A percentile compares a stretch with the other conserved stretches of the same genome.
Evolutionary conservation across 2,888 invertebrate genomes (phyloP).

Genomic region (Sesia bembeciformis): DNA sequence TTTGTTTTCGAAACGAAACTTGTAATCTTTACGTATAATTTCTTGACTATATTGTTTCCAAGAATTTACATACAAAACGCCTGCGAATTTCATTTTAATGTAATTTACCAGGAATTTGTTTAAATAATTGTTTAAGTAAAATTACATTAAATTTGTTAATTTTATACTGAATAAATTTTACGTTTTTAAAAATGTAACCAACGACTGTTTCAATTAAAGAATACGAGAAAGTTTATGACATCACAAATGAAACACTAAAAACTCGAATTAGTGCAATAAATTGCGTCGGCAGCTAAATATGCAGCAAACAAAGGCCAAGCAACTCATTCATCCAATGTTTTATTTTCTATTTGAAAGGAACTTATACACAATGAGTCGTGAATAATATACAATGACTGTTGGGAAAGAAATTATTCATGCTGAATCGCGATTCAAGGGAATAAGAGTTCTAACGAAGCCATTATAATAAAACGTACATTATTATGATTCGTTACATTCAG

Average conservation of each 20-base stretch:
- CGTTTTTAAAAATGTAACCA: not conserved
- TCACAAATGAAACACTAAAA: not conserved
- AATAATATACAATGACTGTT: conserved; percentile 53
- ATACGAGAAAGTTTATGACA: not conserved
- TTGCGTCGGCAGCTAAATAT: conserved; percentile 39
- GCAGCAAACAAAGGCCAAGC: conserved; percentile 45
- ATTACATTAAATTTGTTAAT: too few species aligned
- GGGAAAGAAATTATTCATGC: conserved; percentile 43
- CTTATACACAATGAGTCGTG: conserved; percentile 56
- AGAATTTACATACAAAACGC: not conserved
- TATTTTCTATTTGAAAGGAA: conserved; percentile 52
- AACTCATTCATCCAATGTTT: conserved; percentile 44
- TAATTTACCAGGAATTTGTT: too few species aligned
- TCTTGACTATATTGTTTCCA: not conserved
- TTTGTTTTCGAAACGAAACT: not conserved
- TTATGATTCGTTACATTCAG: conserved; percentile 44
- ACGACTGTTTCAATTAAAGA: not conserved
- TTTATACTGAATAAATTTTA: too few species aligned
- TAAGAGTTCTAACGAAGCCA: conserved; percentile 31
- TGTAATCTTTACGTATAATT: not conserved
- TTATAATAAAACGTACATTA: conserved; percentile 40
- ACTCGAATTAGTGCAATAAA: not conserved
- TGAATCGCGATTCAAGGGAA: conserved; percentile 38
- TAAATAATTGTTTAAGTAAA: too few species aligned
- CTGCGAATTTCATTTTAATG: too few species aligned